Evolutionary conservation across 2,113 vertebrate species (phyloP), one percentile per base, ranked within the genome.

Genomic region (Actenoides hombroni): DNA sequence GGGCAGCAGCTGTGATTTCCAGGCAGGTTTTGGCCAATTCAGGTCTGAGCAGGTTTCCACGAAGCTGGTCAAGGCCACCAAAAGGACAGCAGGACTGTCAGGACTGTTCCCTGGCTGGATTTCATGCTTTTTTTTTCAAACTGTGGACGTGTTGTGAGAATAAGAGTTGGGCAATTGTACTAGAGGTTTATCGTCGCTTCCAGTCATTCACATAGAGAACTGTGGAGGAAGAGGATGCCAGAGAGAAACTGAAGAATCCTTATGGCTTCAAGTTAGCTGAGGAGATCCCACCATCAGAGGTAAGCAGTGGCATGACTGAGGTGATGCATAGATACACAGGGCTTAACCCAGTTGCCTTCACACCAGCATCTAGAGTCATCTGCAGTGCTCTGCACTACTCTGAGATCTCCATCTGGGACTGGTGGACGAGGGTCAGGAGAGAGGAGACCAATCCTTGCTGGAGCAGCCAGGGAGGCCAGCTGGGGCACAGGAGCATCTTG

Each of bases 121-220:
- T 86, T 86, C 13, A 2, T 26, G 31, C 3, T n/a, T n/a, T 33
- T 31, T 56, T 51, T 39, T 35, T 44, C 9, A 70, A 74, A 70
- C 8, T 70, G 49, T 39, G 33, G 33, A 78, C 1, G 1, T 70
- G 40, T 56, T 4, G 1, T 2, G 18, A 83, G 91, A 68, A 51
- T 56, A 78, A 79, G 6, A 0, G 0, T 97, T 96, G 88, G 35
- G 91, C 60, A 96, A 93, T 63, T 0, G 0, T 92, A 51, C 71
- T 88, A 96, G 90, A 95, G 96, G 94, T 97, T 82, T 83, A 13
- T 67, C 24, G 3, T 6, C 63, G 49, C 57, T 40, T 44, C 26
- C 79, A 23, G 82, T 19, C 76, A 60, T 42, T 83, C 68, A 23
- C 42, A 57, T 17, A 39, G 65, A 42, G 68, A 20, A 63, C 33